phyloP scores from a whole-genome alignment of 2,797 vertebrate genomes.

The Sebastes melanostomus region DNA sequence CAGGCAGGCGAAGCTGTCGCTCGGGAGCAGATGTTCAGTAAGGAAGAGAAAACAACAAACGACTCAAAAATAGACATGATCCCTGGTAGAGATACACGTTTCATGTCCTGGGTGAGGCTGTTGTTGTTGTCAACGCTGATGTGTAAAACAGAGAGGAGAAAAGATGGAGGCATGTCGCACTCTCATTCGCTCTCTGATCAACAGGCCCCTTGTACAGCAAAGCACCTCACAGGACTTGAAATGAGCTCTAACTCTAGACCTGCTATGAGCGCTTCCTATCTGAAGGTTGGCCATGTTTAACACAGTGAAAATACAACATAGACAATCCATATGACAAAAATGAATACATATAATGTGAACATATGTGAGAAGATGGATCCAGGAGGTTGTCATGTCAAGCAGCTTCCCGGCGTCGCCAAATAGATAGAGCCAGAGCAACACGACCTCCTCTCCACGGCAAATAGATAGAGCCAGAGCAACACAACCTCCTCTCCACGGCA shows the following conservation, averaged over 20 bases:
- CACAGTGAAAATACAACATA: background rate
- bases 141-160: slow-evolving; percentile 13
- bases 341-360: too few relatives aligned
- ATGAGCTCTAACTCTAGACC: slow-evolving; percentile 29
- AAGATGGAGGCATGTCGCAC: slow-evolving; percentile 6
- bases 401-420: too few relatives aligned
- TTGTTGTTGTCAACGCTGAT: slow-evolving; percentile 29
- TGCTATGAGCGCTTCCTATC: background rate
- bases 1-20: slow-evolving; percentile 47
- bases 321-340: too few relatives aligned
- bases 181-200: slow-evolving; percentile 29
- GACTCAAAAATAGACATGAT: slow-evolving; percentile 61
- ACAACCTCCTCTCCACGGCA: accelerated
- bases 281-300: background rate
- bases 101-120: slow-evolving; percentile 20
- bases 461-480: too few relatives aligned
- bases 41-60: slow-evolving; percentile 30
- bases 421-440: too few relatives aligned
- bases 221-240: slow-evolving; percentile 12
- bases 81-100: slow-evolving; percentile 35
- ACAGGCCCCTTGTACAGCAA: slow-evolving; percentile 43
- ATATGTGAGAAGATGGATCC: too few relatives aligned
- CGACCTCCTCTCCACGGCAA: accelerated
- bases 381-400: too few relatives aligned
- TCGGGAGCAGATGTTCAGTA: slow-evolving; percentile 63